Conservation (phyloP, 2,888 invertebrate species). For the Rhopalosiphum nymphaeae region DNA sequence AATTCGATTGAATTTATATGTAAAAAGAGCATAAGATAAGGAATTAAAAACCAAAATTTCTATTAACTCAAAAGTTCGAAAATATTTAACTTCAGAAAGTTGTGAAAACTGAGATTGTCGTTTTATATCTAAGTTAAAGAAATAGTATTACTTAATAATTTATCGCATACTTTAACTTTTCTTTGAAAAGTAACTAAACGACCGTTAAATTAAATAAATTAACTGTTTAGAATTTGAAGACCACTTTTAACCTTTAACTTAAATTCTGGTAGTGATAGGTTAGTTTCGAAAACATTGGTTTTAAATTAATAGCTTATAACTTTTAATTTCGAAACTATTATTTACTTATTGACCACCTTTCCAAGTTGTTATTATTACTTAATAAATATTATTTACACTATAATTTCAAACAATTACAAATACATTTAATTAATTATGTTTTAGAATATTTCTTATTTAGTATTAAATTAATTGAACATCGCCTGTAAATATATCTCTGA, state of each 20-base stretch:
- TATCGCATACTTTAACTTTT: background rate
- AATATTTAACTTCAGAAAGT: background rate
- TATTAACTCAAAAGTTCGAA: background rate
- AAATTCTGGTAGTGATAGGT: background rate
- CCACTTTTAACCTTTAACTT: background rate
- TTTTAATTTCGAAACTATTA: background rate
- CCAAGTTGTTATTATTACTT: background rate
- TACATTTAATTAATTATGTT: background rate
- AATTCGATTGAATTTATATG: background rate
- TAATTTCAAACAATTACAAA: background rate
- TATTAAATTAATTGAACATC: background rate
- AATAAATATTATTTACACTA: background rate
- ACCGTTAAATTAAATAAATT: background rate
- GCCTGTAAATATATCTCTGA: background rate
- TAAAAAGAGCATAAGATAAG: background rate
- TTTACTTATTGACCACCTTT: background rate
- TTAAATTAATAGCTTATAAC: background rate
- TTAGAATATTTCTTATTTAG: background rate
- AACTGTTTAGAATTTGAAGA: background rate
- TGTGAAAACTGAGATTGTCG: background rate
- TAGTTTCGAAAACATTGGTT: background rate
- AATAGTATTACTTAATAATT: background rate
- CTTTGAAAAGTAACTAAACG: background rate
- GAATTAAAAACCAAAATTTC: background rate
- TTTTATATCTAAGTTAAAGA: background rate